These are phyloP conservation scores for Papilio elwesi DNA, from an alignment of 2,888 invertebrate species.

Conservation along the genomic window DNA sequence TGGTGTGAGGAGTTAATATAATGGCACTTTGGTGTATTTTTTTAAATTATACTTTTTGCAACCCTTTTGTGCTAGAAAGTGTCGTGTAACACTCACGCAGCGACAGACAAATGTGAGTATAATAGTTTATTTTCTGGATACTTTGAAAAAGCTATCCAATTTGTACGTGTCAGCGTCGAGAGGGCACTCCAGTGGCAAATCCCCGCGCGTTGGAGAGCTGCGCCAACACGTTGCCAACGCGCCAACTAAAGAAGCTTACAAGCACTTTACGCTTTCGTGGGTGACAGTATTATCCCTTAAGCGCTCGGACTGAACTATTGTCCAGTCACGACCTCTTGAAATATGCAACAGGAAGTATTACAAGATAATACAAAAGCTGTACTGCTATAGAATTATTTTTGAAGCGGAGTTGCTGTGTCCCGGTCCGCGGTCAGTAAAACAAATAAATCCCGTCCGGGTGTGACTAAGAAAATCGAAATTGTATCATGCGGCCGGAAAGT, in stretches of 20 bases:
- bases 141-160: constrained; percentile 39
- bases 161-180: constrained; percentile 39
- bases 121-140: constrained; percentile 34
- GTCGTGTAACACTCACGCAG: constrained; percentile 19
- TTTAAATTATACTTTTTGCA: constrained; percentile 13
- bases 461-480: no score
- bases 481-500: no score
- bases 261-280: constrained; percentile 40
- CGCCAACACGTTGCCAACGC: constrained; percentile 37
- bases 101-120: constrained; percentile 8
- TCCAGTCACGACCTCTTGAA: constrained; percentile 32
- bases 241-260: constrained; percentile 30
- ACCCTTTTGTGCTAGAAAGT: not conserved
- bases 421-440: no score
- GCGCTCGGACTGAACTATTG: constrained; percentile 19
- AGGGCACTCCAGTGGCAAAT: constrained; percentile 36
- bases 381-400: no score
- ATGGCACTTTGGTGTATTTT: not conserved
- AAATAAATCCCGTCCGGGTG: no score
- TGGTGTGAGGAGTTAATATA: not conserved
- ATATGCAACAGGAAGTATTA: constrained; percentile 17
- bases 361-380: not conserved
- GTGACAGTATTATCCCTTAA: constrained; percentile 37
- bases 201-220: constrained; percentile 33
- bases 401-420: no score